Percentiles rank a stretch among this genome's conserved stretches.
Conservation (phyloP, 2,113 vertebrate species). For the Laterallus jamaicensis region DNA sequence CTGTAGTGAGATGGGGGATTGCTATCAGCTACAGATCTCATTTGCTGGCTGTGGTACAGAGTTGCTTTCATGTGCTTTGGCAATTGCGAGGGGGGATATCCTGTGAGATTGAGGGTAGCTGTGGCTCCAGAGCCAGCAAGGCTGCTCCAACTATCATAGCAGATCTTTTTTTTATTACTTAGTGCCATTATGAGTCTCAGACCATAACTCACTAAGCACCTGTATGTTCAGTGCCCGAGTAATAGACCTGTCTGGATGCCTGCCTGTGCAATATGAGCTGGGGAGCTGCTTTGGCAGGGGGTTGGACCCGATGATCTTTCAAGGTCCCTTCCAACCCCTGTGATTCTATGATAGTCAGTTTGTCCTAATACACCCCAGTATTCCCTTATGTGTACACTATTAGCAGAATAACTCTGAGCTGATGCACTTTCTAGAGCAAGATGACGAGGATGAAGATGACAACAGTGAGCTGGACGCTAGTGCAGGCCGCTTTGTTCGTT, state of each 20-base stretch:
- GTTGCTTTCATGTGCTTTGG: background rate
- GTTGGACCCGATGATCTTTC: too few relatives aligned
- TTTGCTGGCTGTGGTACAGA: background rate
- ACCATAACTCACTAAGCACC: background rate
- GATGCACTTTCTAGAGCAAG: constrained; percentile 73
- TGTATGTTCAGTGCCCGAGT: background rate
- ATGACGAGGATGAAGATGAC: constrained; percentile 83
- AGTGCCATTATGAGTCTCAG: background rate
- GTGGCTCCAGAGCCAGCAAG: background rate
- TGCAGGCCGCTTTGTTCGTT: constrained; percentile 94
- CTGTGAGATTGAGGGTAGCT: background rate
- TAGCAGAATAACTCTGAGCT: background rate
- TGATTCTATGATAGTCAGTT: background rate
- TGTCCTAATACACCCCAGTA: background rate
- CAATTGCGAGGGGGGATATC: background rate
- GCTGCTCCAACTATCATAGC: background rate
- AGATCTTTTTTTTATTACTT: background rate
- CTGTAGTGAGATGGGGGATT: background rate
- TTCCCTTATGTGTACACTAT: accelerated
- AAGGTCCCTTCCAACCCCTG: too few relatives aligned
- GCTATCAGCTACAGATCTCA: background rate
- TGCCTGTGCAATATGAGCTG: too few relatives aligned
- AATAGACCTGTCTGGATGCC: background rate
- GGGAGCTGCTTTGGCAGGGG: too few relatives aligned
- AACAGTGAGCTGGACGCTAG: constrained; percentile 83